phyloP scores from a whole-genome alignment of 2,797 vertebrate species.

The Parauchenoglanis punctatus region DNA sequence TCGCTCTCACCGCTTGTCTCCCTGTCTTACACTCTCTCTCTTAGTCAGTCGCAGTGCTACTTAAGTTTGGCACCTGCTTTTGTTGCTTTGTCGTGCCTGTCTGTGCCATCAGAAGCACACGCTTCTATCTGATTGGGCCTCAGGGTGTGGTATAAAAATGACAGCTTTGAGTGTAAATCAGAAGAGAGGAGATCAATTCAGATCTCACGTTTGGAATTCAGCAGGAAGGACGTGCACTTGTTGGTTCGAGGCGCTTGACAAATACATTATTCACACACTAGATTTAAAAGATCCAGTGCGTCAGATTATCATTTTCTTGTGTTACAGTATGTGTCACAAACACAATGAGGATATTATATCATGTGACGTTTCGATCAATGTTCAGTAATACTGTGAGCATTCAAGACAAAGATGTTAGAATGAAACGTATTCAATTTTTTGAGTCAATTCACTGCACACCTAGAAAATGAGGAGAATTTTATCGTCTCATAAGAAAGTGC shows the following conservation, averaged over 20 bases:
- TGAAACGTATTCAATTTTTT: not conserved
- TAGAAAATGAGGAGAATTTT: not conserved
- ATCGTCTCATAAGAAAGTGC: not conserved
- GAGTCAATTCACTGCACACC: not conserved
- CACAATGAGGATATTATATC: not conserved
- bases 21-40: constrained; percentile 10
- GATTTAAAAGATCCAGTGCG: not conserved
- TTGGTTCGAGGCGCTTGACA: not conserved
- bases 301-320: not conserved
- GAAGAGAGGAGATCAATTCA: not conserved
- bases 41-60: constrained; percentile 20
- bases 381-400: not conserved
- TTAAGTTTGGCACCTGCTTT: constrained; percentile 48
- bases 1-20: constrained; percentile 8
- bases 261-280: not conserved
- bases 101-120: constrained; percentile 40
- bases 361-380: too few species aligned
- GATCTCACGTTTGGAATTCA: not conserved
- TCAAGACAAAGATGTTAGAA: not conserved
- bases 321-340: not conserved
- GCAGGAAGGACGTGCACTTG: not conserved
- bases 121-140: constrained; percentile 53
- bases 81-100: constrained; percentile 34
- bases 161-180: constrained; percentile 34
- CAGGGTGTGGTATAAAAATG: constrained; percentile 34